Evolutionary conservation across 2,797 vertebrate species (phyloP), one percentile per base, ranked within the genome.

Genomic region (Diplodus sargus): DNA sequence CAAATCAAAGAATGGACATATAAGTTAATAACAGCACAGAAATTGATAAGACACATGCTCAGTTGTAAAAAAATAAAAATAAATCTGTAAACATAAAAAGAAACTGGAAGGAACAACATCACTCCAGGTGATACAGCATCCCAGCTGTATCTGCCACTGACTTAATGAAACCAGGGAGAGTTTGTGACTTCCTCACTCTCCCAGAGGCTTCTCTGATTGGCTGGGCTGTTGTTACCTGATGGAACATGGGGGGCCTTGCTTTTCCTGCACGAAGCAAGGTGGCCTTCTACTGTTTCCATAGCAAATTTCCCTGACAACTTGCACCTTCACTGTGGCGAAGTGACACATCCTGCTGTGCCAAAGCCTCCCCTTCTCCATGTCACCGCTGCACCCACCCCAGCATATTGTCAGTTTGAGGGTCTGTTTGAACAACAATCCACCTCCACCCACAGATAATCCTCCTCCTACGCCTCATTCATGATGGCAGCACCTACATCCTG

Each of bases 161-260:
- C 39, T 69, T 20, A 47, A 63, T 66, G 74, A 70, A 68, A 81
- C 49, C 81, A 30, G 39, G 22, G 45, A 79, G 90, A 77, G 77
- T 10, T 10, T 59, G 62, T 66, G 57, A 66, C 74, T 77, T 34
- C 8, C 58, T 77, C 23, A 30, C 15, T 48, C 74, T 87, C 87
- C 84, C 86, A 80, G 61, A 63, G 73, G 81, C 69, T 78, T 83
- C 64, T 53, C 87, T 92, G 92, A 94, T 94, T 94, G 93, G 93
- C 79, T 84, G 82, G 65, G 74, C 87, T 93, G 93, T 93, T 92
- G 91, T 94, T 91, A 94, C 90, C 94, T 95, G 83, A 80, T 59
- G 78, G 75, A 85, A 87, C 43, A 14, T 43, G 75, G 76, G 76
- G 63, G 34, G 34, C 76, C n/a, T 90, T 48, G 78, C 53, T 77